phyloP scores from a whole-genome alignment of 2,888 invertebrate species.

The Dynastes hyllus region DNA sequence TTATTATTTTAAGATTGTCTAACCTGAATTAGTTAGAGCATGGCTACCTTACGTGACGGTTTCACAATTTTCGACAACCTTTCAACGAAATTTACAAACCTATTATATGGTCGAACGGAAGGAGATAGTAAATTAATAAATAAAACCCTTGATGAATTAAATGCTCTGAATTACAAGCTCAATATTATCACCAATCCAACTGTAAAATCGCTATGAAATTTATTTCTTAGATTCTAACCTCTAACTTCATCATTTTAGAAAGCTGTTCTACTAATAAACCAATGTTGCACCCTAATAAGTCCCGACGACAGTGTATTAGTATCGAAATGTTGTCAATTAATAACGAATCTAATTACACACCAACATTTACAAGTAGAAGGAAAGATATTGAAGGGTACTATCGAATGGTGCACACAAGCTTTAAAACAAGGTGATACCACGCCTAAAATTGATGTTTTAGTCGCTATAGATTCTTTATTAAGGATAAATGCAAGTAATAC shows the following conservation, averaged over 20 bases:
- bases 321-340: constrained; percentile 75
- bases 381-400: constrained; percentile 63
- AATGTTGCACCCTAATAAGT: constrained; percentile 66
- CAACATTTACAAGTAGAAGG: constrained; percentile 72
- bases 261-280: constrained; percentile 67
- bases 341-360: constrained; percentile 74
- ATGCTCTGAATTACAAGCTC: constrained; percentile 76
- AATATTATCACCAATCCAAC: constrained; percentile 64
- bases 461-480: constrained; percentile 68
- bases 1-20: constrained; percentile 7
- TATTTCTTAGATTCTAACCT: constrained; percentile 4
- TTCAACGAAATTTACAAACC: constrained; percentile 65
- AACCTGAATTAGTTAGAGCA: constrained; percentile 33
- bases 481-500: constrained; percentile 62
- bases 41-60: constrained; percentile 58
- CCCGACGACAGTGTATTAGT: constrained; percentile 74
- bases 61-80: constrained; percentile 63
- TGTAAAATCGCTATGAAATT: constrained; percentile 59
- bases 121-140: constrained; percentile 73
- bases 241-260: constrained; percentile 62
- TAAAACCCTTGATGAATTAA: constrained; percentile 76
- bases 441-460: constrained; percentile 65
- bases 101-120: constrained; percentile 64
- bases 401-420: constrained; percentile 68
- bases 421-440: constrained; percentile 63